These are phyloP conservation scores for Mamestra brassicae DNA, from an alignment of 2,888 invertebrate genomes.

Conservation along the genomic window DNA sequence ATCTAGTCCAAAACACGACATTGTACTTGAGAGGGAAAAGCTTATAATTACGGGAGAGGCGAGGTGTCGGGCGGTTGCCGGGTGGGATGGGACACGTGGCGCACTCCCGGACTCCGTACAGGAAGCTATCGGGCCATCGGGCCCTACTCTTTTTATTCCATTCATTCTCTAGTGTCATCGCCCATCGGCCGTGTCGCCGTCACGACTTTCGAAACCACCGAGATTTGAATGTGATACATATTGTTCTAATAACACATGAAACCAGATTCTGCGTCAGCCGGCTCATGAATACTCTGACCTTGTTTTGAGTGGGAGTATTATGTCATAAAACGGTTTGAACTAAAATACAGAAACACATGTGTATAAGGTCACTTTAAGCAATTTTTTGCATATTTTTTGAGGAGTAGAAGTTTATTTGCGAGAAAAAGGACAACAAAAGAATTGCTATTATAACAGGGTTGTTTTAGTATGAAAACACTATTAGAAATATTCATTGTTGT, in stretches of 20 bases:
- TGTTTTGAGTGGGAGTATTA: conserved; percentile 62
- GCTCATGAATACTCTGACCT: conserved; percentile 61
- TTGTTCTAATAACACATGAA: conserved; percentile 65
- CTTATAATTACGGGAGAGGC: conserved; percentile 75
- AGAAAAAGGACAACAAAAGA: not conserved
- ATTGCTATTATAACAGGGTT: not conserved
- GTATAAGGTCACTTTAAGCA: conserved; percentile 24
- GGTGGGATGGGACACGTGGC: conserved; percentile 63
- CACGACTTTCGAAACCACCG: conserved; percentile 65
- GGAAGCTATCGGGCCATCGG: conserved; percentile 77
- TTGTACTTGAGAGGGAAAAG: conserved; percentile 60
- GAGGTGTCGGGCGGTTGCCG: conserved; percentile 57
- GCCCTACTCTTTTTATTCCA: conserved; percentile 78
- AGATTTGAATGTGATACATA: conserved; percentile 67
- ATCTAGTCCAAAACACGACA: conserved; percentile 33
- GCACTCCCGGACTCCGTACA: conserved; percentile 75
- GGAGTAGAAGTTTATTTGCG: not conserved
- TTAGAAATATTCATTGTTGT: conserved; percentile 10
- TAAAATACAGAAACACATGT: conserved; percentile 35
- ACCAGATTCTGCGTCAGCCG: conserved; percentile 63
- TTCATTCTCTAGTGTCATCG: conserved; percentile 79
- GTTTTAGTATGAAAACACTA: not conserved
- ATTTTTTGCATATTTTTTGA: conserved; percentile 18
- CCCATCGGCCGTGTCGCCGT: conserved; percentile 73
- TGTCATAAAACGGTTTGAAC: conserved; percentile 54